phyloP scores from a whole-genome alignment of 2,797 vertebrate species.

The Danio choprae region DNA sequence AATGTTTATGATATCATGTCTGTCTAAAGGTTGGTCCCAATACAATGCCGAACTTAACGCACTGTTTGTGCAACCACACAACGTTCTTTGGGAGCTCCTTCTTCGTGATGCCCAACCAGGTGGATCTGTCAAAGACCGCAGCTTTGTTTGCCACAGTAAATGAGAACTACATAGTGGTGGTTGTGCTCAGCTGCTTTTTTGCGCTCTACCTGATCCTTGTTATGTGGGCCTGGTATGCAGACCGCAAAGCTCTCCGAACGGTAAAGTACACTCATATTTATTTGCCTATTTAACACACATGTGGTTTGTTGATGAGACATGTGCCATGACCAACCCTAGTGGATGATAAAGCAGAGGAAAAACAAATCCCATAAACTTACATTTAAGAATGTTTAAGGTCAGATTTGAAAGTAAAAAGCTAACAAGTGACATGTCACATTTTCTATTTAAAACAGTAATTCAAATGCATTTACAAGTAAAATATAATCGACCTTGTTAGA shows the following conservation, averaged over 20 bases:
- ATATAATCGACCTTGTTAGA: not conserved
- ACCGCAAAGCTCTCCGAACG: slow-evolving; percentile 78
- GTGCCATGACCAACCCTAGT: not conserved
- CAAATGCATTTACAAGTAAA: slow-evolving; percentile 6
- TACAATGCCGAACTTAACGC: slow-evolving; percentile 65
- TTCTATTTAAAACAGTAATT: not conserved
- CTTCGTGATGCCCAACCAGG: slow-evolving; percentile 82
- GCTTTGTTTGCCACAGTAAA: slow-evolving; percentile 76
- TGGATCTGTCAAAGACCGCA: slow-evolving; percentile 75
- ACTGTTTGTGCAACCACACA: slow-evolving; percentile 87
- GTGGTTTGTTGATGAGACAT: not conserved
- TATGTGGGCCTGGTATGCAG: slow-evolving; percentile 82
- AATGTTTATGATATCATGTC: slow-evolving; percentile 15
- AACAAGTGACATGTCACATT: not conserved
- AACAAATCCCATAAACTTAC: not conserved
- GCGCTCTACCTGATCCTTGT: slow-evolving; percentile 77
- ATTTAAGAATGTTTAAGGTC: not conserved
- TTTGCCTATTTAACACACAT: not conserved
- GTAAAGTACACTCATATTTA: slow-evolving; percentile 62
- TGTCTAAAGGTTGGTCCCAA: slow-evolving; percentile 74
- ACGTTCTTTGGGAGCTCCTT: slow-evolving; percentile 83
- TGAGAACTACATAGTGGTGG: slow-evolving; percentile 82
- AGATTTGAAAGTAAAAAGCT: not conserved
- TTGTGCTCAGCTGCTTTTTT: slow-evolving; percentile 78
- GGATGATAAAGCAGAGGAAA: not conserved